Conservation (phyloP, 2,888 invertebrate species). For the Opisthograptis luteolata region DNA sequence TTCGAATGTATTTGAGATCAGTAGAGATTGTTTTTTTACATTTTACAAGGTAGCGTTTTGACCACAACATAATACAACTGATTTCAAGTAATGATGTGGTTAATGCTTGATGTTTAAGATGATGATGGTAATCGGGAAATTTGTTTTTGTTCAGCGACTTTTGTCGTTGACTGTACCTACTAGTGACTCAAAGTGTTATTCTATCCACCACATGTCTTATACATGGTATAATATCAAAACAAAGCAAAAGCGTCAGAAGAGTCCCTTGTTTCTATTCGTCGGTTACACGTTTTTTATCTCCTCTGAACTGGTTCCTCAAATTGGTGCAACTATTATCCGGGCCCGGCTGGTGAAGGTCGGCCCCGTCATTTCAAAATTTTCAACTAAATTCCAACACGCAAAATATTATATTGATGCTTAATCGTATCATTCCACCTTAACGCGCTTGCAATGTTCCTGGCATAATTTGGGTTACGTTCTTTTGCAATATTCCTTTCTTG, state of each 20-base stretch:
- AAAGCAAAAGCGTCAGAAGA: slow-evolving; percentile 63
- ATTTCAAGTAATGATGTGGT: too few species aligned
- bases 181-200: background rate
- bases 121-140: too few species aligned
- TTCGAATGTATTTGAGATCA: too few species aligned
- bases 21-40: too few species aligned
- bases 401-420: slow-evolving; percentile 68
- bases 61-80: too few species aligned
- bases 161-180: too few species aligned
- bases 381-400: slow-evolving; percentile 80
- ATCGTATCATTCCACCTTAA: slow-evolving; percentile 44
- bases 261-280: slow-evolving; percentile 69
- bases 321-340: slow-evolving; percentile 81
- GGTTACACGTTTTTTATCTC: slow-evolving; percentile 65
- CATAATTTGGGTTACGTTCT: background rate
- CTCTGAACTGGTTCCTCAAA: slow-evolving; percentile 77
- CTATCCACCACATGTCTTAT: background rate
- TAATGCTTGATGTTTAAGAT: too few species aligned
- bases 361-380: slow-evolving; percentile 71
- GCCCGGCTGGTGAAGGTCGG: slow-evolving; percentile 76
- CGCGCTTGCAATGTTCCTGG: slow-evolving; percentile 25
- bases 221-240: slow-evolving; percentile 38
- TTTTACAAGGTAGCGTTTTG: too few species aligned
- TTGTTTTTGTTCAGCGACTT: too few species aligned
- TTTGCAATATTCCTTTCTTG: background rate